These are phyloP conservation scores for Papilio demoleus DNA, from an alignment of 2,888 invertebrate species.

Conservation along the genomic window DNA sequence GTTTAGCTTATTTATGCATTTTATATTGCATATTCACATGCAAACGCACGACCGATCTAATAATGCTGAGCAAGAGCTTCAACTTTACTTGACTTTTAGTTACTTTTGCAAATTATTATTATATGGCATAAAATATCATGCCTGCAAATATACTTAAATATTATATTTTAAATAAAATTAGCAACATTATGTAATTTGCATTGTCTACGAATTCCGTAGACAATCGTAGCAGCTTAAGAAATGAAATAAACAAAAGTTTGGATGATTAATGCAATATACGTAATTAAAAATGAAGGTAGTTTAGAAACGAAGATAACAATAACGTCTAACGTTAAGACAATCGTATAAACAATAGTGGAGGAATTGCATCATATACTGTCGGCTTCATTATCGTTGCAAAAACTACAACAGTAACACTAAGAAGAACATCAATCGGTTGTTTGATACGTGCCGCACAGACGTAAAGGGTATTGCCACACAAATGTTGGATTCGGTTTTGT, in stretches of 20 bases:
- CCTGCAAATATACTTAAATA: not conserved
- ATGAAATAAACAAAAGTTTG: not conserved
- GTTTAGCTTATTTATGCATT: slow-evolving; percentile 8
- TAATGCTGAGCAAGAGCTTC: slow-evolving; percentile 36
- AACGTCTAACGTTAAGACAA: slow-evolving; percentile 20
- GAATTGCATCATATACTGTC: not conserved
- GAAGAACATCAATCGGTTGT: not conserved
- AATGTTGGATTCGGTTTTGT: slow-evolving; percentile 60
- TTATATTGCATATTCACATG: slow-evolving; percentile 12
- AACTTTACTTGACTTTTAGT: slow-evolving; percentile 37
- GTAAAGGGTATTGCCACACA: slow-evolving; percentile 63
- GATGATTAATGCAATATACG: slow-evolving; percentile 1
- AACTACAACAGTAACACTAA: slow-evolving; percentile 16
- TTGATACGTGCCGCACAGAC: slow-evolving; percentile 17
- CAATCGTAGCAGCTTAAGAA: slow-evolving; percentile 53
- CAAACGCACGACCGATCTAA: slow-evolving; percentile 25
- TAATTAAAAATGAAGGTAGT: slow-evolving; percentile 36
- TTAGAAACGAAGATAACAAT: slow-evolving; percentile 26
- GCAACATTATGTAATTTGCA: not conserved
- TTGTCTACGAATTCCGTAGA: slow-evolving; percentile 56
- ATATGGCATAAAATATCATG: slow-evolving; percentile 28
- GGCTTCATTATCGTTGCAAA: slow-evolving; percentile 5
- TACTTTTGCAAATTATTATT: slow-evolving; percentile 39
- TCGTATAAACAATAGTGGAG: slow-evolving; percentile 16
- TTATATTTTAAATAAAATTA: not conserved